A percentile compares a stretch with the other conserved stretches of the same genome.
phyloP scores from a whole-genome alignment of 2,888 invertebrate genomes.

The Netelia virgata region DNA sequence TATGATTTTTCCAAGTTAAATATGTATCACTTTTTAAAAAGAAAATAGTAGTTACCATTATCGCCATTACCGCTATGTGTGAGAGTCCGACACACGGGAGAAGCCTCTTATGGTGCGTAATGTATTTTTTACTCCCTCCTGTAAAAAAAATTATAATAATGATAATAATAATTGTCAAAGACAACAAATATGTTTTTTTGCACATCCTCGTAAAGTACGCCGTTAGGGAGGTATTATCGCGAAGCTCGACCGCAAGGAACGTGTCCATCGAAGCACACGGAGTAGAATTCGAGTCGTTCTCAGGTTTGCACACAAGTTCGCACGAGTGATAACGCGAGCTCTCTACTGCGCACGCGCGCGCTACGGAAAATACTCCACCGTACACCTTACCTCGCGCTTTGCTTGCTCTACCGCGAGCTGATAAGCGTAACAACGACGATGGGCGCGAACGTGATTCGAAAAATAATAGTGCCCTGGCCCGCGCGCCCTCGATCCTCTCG shows the following conservation, averaged over 20 bases:
- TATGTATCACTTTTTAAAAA: too few species aligned
- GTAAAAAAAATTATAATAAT: not conserved
- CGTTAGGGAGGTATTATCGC: constrained; percentile 2
- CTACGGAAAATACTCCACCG: constrained; percentile 48
- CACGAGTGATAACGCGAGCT: constrained; percentile 64
- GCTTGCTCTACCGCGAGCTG: constrained; percentile 59
- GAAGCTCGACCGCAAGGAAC: constrained; percentile 12
- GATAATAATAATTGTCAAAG: not conserved
- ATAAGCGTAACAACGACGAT: constrained; percentile 71
- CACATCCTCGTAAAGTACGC: not conserved
- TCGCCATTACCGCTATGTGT: too few species aligned
- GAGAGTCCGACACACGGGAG: too few species aligned
- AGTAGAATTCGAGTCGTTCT: constrained; percentile 30
- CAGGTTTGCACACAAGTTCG: constrained; percentile 50
- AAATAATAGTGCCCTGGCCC: constrained; percentile 67
- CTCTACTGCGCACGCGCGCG: constrained; percentile 20
- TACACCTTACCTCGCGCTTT: not conserved
- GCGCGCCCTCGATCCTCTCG: not conserved
- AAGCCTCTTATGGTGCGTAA: too few species aligned
- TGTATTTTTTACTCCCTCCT: too few species aligned
- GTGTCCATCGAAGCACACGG: constrained; percentile 22
- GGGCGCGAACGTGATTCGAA: constrained; percentile 71
- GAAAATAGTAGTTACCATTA: too few species aligned
- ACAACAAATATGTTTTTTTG: not conserved
- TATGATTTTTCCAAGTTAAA: too few species aligned